phyloP scores from a whole-genome alignment of 2,113 vertebrate species.

The Oriolus oriolus region DNA sequence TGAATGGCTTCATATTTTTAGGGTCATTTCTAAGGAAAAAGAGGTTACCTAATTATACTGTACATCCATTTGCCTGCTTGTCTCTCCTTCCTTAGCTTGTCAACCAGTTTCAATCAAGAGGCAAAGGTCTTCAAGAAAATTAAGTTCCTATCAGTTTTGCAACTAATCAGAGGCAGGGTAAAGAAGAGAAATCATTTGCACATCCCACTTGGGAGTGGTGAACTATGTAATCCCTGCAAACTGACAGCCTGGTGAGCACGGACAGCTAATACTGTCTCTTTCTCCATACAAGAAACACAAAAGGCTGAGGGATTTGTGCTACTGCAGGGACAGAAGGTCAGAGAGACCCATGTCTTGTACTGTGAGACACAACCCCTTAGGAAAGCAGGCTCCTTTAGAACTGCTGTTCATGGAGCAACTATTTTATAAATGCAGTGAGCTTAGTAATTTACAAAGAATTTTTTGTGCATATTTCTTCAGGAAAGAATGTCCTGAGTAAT shows the following conservation, averaged over 20 bases:
- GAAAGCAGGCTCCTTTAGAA: neutral
- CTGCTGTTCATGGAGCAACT: neutral
- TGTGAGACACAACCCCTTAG: neutral
- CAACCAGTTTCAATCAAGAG: constrained; percentile 1
- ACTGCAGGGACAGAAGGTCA: neutral
- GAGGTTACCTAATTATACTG: constrained; percentile 18
- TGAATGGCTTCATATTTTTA: constrained; percentile 40
- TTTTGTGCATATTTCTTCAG: neutral
- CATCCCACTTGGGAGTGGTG: neutral
- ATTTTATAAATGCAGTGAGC: neutral
- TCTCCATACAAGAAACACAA: neutral
- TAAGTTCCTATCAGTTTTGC: constrained; percentile 41
- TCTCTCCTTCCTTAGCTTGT: neutral
- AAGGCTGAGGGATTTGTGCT: neutral
- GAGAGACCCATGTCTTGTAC: neutral
- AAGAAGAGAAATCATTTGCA: neutral
- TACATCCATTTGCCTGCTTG: neutral
- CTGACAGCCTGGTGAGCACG: neutral
- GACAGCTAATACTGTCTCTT: neutral
- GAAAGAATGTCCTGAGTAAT: neutral
- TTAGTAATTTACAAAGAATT: neutral
- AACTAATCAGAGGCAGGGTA: constrained; percentile 3
- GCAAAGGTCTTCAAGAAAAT: constrained; percentile 50
- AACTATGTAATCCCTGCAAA: neutral
- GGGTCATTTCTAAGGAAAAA: neutral